Conservation (phyloP, 2,888 invertebrate species). For the Drosophila stalkeri region DNA sequence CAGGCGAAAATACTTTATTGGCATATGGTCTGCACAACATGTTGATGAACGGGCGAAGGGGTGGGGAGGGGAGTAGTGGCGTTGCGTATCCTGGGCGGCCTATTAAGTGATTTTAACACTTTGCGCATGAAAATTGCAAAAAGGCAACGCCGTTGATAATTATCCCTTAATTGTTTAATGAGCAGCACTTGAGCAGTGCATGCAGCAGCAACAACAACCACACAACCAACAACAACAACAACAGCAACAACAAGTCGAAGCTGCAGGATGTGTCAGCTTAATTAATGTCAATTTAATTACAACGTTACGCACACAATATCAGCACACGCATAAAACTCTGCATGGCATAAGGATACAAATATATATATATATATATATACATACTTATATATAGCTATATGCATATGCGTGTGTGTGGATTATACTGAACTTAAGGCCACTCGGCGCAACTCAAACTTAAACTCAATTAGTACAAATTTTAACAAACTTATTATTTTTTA, state of each 20-base stretch:
- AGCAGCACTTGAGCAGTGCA: constrained; percentile 72
- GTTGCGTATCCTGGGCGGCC: constrained; percentile 50
- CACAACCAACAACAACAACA: background rate
- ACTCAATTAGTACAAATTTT: background rate
- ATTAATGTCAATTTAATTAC: constrained; percentile 79
- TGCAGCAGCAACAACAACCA: constrained; percentile 7
- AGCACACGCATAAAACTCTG: constrained; percentile 18
- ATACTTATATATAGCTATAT: background rate
- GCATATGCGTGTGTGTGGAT: background rate
- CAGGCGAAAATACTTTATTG: constrained; percentile 51
- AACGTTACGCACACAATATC: constrained; percentile 15
- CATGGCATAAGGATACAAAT: background rate
- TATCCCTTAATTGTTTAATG: constrained; percentile 81
- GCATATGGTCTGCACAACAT: constrained; percentile 29
- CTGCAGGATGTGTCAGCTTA: constrained; percentile 68
- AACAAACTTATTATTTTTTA: background rate
- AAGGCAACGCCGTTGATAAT: constrained; percentile 78
- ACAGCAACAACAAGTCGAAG: constrained; percentile 17
- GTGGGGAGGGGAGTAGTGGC: background rate
- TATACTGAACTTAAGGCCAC: constrained; percentile 20
- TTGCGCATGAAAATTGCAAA: constrained; percentile 81
- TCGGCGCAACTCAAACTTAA: background rate
- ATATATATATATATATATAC: background rate
- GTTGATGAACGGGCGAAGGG: background rate
- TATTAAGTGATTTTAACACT: constrained; percentile 81